Conservation (phyloP, 1,140 invertebrate species). For the Drosophila pseudoobscura region DNA sequence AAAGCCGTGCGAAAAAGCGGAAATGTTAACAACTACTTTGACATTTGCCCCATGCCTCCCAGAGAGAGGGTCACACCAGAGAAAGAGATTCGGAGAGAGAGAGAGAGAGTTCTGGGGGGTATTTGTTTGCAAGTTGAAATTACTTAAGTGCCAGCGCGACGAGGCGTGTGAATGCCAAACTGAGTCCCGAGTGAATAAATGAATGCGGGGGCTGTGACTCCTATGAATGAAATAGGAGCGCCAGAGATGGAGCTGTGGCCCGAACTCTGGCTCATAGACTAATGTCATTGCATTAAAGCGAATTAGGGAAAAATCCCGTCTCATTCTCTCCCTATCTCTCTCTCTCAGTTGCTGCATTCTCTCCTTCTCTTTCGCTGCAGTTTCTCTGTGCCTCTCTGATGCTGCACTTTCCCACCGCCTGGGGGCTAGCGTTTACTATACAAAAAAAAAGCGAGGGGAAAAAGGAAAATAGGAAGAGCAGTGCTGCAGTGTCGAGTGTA, state of each 20-base stretch:
- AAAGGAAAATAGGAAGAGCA: conserved; percentile 16
- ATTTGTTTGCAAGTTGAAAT: conserved; percentile 69
- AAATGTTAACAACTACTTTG: conserved; percentile 81
- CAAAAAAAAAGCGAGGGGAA: not conserved
- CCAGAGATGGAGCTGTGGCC: conserved; percentile 24
- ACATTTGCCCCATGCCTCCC: conserved; percentile 53
- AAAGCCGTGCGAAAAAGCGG: conserved; percentile 60
- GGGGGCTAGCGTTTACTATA: not conserved
- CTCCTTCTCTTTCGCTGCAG: not conserved
- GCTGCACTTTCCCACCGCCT: conserved; percentile 4
- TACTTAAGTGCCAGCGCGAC: conserved; percentile 71
- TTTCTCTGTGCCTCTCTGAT: not conserved
- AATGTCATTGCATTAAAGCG: conserved; percentile 70
- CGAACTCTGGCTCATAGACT: conserved; percentile 57
- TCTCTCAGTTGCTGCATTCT: too few relatives aligned
- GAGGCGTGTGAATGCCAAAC: conserved; percentile 65
- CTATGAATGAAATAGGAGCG: not conserved
- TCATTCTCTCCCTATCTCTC: too few relatives aligned
- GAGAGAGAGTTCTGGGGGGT: conserved; percentile 1
- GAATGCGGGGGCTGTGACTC: conserved; percentile 20
- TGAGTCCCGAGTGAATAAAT: conserved; percentile 38
- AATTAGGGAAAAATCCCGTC: conserved; percentile 18
- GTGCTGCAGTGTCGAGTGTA: conserved; percentile 42
- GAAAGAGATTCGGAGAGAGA: not conserved
- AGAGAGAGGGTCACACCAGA: conserved; percentile 18